phyloP scores from a whole-genome alignment of 1,140 invertebrate genomes.

The Cyclina sinensis region DNA sequence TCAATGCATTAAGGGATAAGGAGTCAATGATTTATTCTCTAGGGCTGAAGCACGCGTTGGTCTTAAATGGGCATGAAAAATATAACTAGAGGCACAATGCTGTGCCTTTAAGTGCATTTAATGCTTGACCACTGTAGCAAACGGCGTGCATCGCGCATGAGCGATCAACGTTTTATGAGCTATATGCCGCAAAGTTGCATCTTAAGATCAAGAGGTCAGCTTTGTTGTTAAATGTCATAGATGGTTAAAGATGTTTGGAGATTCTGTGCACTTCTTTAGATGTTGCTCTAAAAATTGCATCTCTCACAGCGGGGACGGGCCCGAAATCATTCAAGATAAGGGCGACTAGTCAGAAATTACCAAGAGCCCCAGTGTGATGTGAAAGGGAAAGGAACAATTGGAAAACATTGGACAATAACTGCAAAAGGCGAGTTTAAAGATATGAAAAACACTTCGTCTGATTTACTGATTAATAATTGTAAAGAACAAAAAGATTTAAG shows the following conservation, averaged over 20 bases:
- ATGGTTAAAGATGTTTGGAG: constrained; percentile 48
- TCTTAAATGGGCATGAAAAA: constrained; percentile 56
- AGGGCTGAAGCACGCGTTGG: constrained; percentile 49
- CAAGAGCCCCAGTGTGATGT: constrained; percentile 26
- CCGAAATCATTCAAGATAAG: constrained; percentile 13
- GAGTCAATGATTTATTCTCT: constrained; percentile 38
- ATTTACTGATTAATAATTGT: constrained; percentile 67
- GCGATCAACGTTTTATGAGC: constrained; percentile 42
- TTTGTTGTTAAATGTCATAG: constrained; percentile 50
- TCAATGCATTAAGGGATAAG: constrained; percentile 17
- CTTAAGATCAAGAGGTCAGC: constrained; percentile 65
- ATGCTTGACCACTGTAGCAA: constrained; percentile 53
- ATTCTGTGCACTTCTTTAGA: constrained; percentile 11
- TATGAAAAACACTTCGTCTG: constrained; percentile 57
- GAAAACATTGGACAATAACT: constrained; percentile 58
- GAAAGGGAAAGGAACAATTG: constrained; percentile 48
- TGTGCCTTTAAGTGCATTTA: constrained; percentile 44
- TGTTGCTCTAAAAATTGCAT: constrained; percentile 60
- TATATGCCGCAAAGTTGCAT: constrained; percentile 63
- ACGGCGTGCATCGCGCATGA: constrained; percentile 23
- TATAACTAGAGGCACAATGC: constrained; percentile 35
- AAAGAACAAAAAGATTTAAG: constrained; percentile 64
- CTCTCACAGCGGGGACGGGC: constrained; percentile 44
- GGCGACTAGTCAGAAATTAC: constrained; percentile 29
- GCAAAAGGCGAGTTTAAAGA: constrained; percentile 54